Conservation (phyloP, 2,113 vertebrate genomes). For the Coregonus clupeaformis region DNA sequence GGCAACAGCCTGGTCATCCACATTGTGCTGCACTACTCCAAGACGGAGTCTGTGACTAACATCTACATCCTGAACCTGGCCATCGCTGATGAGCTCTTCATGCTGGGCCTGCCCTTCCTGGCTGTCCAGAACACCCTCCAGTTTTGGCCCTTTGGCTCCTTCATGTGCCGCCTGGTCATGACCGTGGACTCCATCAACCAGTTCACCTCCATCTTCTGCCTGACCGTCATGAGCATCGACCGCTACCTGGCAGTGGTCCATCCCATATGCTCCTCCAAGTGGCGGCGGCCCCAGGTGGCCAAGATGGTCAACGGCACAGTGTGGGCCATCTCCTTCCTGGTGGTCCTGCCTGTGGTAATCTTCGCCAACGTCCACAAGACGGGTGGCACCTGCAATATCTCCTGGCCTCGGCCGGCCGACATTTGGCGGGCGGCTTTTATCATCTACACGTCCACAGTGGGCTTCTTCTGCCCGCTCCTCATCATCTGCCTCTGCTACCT, state of each 20-base stretch:
- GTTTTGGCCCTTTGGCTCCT: conserved; percentile 89
- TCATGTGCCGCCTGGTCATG: conserved; percentile 89
- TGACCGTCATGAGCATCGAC: conserved; percentile 94
- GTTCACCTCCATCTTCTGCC: conserved; percentile 95
- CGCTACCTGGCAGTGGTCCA: conserved; percentile 95
- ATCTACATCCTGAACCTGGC: conserved; percentile 97
- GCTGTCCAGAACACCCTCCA: conserved; percentile 89
- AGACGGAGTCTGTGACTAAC: conserved; percentile 94
- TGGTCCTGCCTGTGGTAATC: conserved; percentile 87
- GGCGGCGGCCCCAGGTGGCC: conserved; percentile 87
- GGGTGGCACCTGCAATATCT: conserved; percentile 87
- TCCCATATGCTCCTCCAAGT: conserved; percentile 86
- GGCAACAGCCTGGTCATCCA: conserved; percentile 93
- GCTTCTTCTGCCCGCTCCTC: conserved; percentile 88
- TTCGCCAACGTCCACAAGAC: conserved; percentile 84
- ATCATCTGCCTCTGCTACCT: conserved; percentile 96
- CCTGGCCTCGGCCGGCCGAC: conserved; percentile 84
- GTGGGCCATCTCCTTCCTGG: conserved; percentile 87
- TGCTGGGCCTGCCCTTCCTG: conserved; percentile 92
- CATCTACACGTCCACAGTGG: conserved; percentile 86
- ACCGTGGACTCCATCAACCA: conserved; percentile 92
- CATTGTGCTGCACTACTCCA: conserved; percentile 88
- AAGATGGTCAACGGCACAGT: conserved; percentile 83
- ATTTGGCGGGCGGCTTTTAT: conserved; percentile 88
- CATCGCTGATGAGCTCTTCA: conserved; percentile 89